Evolutionary conservation across 2,113 vertebrate species (phyloP), one percentile per base, ranked within the genome.

Genomic region (Tyrannus savana): DNA sequence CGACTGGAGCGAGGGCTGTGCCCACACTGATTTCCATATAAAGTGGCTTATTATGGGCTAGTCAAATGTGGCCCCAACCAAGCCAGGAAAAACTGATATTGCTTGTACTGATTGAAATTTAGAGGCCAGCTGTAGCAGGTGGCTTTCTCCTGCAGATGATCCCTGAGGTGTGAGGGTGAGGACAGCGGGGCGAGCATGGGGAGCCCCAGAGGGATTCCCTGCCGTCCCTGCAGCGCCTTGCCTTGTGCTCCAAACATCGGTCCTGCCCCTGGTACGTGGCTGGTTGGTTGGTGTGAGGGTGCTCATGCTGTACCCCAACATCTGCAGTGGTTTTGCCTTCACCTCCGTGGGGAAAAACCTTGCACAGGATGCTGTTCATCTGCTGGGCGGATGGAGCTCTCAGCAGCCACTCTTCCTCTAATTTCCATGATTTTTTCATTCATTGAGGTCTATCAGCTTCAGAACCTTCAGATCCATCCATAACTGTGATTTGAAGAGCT

Each of bases 181-280:
- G 47, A 33, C 41, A 58, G 88, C 72, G 24, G 18, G 27, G 46
- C 1, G 7, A 73, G 76, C 83, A 55, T 4, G 5, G 55, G 60
- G 25, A 41, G 19, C 33, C 30, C 23, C 64, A 55, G 21, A 25
- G 60, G 5, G 18, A 13, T 42, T 27, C 49, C 49, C 52, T 59
- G 39, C 78, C 7, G 3, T 44, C 33, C 42, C 66, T 17, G 23
- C 71, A 44, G 52, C 7, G 4, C 47, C 60, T 46, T 53, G 8
- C 17, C 69, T 46, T 24, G 31, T 25, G 72, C 47, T 55, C 59
- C 27, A 9, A 5, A 33, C 0, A 0, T 3, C 25, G n/a, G 1
- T 62, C 52, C 58, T 56, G 44, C 27, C 39, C 37, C n/a, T 19
- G 56, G 37, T 4, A 1, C 0, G 0, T 2, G 52, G n/a, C 42